phyloP scores from a whole-genome alignment of 1,140 invertebrate species.

The Andricus grossulariae region DNA sequence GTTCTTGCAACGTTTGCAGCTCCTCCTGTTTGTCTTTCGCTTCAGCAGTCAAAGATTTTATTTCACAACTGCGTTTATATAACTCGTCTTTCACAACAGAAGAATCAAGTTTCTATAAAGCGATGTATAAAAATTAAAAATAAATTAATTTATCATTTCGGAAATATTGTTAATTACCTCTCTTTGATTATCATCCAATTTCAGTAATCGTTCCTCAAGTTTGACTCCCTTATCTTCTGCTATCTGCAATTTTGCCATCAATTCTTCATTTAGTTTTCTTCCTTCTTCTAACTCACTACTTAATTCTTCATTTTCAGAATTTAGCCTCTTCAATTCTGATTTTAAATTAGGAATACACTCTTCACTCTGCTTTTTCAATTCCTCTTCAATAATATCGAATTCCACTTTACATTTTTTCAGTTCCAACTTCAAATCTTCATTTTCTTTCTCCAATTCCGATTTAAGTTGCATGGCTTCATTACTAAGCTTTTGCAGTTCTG shows the following conservation, averaged over 20 bases:
- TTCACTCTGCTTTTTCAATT: slow-evolving; percentile 36
- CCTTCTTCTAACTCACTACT: background rate
- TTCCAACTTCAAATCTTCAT: slow-evolving; percentile 7
- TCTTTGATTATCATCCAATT: slow-evolving; percentile 44
- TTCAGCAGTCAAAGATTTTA: too few species aligned
- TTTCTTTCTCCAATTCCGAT: slow-evolving; percentile 40
- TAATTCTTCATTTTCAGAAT: slow-evolving; percentile 38
- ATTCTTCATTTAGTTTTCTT: background rate
- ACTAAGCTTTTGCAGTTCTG: background rate
- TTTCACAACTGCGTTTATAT: too few species aligned
- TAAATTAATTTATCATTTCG: background rate
- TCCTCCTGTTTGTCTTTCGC: too few species aligned
- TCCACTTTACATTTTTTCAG: slow-evolving; percentile 42
- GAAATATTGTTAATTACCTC: slow-evolving; percentile 39
- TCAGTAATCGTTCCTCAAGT: slow-evolving; percentile 39
- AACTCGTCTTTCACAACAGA: background rate
- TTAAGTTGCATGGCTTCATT: background rate
- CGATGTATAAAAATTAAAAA: background rate
- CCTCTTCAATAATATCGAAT: slow-evolving; percentile 41
- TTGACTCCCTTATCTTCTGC: slow-evolving; percentile 39
- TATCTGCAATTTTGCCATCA: background rate
- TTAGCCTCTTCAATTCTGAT: slow-evolving; percentile 41
- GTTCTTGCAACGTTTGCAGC: too few species aligned
- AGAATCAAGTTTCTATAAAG: too few species aligned
- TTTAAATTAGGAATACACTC: slow-evolving; percentile 27